Percentiles rank a stretch among this genome's conserved stretches.
These are phyloP conservation scores for Pseudorasbora parva DNA, from an alignment of 2,113 vertebrate species.

Conservation along the genomic window DNA sequence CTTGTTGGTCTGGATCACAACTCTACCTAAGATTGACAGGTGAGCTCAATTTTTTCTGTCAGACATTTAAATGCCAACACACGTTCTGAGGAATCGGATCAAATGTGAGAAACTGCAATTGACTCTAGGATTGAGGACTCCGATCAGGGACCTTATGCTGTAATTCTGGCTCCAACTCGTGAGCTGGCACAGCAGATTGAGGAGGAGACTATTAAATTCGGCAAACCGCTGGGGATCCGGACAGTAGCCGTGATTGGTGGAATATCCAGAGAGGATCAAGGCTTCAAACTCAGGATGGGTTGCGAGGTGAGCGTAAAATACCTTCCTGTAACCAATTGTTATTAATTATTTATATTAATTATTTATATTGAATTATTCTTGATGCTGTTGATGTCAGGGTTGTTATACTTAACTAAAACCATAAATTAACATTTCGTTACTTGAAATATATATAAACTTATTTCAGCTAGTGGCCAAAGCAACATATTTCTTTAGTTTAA, in stretches of 20 bases:
- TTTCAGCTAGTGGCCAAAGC: background rate
- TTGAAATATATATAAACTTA: background rate
- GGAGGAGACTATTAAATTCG: slow-evolving; percentile 98
- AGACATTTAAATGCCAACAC: background rate
- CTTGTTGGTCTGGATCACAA: slow-evolving; percentile 95
- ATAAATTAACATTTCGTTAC: background rate
- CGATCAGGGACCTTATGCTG: slow-evolving; percentile 95
- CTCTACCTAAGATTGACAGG: slow-evolving; percentile 96
- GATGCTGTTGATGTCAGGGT: too few relatives aligned
- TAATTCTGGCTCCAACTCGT: slow-evolving; percentile 95
- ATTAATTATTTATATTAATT: too few relatives aligned
- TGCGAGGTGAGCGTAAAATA: slow-evolving; percentile 83
- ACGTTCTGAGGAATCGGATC: background rate
- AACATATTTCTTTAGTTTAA: background rate
- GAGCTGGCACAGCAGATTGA: slow-evolving; percentile 99
- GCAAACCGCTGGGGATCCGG: slow-evolving; percentile 94
- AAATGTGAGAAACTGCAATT: background rate
- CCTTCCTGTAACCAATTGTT: background rate
- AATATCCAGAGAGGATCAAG: slow-evolving; percentile 97
- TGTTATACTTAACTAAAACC: background rate
- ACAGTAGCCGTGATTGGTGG: slow-evolving; percentile 97
- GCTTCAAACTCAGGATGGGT: slow-evolving; percentile 95
- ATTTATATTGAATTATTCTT: background rate
- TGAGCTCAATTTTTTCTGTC: slow-evolving; percentile 57
- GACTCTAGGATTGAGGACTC: slow-evolving; percentile 93